Evolutionary conservation across 1,140 invertebrate genomes (phyloP).

Genomic region (Hyphantria cunea): DNA sequence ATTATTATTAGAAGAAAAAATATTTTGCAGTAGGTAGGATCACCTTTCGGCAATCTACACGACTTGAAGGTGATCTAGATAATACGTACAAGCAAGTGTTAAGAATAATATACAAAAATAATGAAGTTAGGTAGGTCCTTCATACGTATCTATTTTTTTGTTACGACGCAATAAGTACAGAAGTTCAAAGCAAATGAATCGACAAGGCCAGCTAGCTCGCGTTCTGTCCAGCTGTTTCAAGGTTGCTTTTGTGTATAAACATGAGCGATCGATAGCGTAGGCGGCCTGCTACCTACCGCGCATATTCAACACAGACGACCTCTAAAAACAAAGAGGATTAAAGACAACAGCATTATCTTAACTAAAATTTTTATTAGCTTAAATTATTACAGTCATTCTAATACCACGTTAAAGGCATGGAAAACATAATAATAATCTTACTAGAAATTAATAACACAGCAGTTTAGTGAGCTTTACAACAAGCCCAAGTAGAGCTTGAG

Average conservation of each 20-base stretch:
- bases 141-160: no score
- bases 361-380: constrained; percentile 65
- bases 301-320: constrained; percentile 43
- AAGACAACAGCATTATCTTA: constrained; percentile 50
- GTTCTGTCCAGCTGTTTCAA: constrained; percentile 50
- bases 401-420: constrained; percentile 55
- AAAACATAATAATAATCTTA: constrained; percentile 68
- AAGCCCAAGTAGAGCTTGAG: constrained; percentile 70
- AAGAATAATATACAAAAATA: no score
- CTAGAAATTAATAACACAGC: constrained; percentile 80
- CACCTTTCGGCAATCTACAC: no score
- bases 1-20: no score
- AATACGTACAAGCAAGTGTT: no score
- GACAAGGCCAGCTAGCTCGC: constrained; percentile 51
- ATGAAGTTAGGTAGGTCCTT: no score
- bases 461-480: constrained; percentile 75
- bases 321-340: constrained; percentile 46
- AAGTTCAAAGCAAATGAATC: no score
- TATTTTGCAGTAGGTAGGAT: no score
- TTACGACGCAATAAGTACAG: no score
- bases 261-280: constrained; percentile 40
- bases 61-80: no score
- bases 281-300: constrained; percentile 9
- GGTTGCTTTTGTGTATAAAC: constrained; percentile 79
- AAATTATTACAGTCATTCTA: constrained; percentile 73